These are phyloP conservation scores for Speoplatyrhinus poulsoni DNA, from an alignment of 2,113 vertebrate species.

Conservation along the genomic window DNA sequence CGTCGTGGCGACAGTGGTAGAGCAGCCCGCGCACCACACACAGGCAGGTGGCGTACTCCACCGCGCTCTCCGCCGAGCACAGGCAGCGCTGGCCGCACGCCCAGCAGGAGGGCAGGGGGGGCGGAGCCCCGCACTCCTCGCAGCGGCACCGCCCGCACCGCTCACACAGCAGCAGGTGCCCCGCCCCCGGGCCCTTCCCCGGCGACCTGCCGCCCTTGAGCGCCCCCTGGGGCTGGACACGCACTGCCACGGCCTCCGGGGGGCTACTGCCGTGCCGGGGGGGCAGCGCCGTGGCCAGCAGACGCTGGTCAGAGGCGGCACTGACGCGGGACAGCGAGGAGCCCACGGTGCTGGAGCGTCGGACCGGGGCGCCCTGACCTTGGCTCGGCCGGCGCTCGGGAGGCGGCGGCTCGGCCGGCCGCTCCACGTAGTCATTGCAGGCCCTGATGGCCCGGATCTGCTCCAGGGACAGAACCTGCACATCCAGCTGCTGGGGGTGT, in stretches of 20 bases:
- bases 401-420: conserved; percentile 71
- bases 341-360: conserved; percentile 94
- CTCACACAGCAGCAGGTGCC: conserved; percentile 84
- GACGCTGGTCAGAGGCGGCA: conserved; percentile 90
- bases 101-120: conserved; percentile 92
- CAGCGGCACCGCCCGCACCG: conserved; percentile 93
- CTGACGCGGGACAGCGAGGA: conserved; percentile 94
- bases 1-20: conserved; percentile 96
- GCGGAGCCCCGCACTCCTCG: conserved; percentile 84
- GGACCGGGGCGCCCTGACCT: conserved; percentile 79
- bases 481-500: conserved; percentile 75
- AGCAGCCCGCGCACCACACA: conserved; percentile 96
- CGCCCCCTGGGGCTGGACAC: conserved; percentile 85
- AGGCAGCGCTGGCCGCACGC: conserved; percentile 92
- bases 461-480: conserved; percentile 88
- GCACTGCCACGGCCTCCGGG: conserved; percentile 80
- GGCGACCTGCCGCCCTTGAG: conserved; percentile 79
- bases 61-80: conserved; percentile 87
- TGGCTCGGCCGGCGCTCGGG: conserved; percentile 78
- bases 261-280: conserved; percentile 84
- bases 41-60: conserved; percentile 93
- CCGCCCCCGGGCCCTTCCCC: conserved; percentile 76
- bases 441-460: conserved; percentile 92
- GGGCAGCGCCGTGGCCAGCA: conserved; percentile 84
- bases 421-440: conserved; percentile 96